Conservation (phyloP, 2,888 invertebrate genomes). For the Nemoura dubitans region DNA sequence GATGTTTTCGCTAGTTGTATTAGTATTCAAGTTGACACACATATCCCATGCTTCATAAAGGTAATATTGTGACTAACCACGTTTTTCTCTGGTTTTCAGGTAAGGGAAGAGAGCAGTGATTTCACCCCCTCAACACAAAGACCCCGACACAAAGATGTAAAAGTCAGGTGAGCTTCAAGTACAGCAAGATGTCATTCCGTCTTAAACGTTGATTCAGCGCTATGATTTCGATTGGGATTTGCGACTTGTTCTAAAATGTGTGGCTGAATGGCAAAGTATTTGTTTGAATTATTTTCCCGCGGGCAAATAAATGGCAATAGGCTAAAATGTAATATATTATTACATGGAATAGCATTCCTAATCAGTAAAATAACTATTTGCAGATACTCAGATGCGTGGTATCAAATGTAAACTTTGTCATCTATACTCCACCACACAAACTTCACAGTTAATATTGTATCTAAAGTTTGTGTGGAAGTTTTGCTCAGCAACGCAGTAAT, state of each 20-base stretch:
- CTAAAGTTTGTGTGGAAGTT: neutral
- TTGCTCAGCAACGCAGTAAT: neutral
- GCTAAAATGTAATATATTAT: neutral
- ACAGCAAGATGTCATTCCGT: no score
- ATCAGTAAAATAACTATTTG: constrained; percentile 12
- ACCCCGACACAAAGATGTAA: no score
- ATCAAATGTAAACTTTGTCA: neutral
- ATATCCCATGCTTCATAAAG: no score
- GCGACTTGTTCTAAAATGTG: neutral
- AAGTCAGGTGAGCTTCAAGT: no score
- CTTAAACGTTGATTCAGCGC: no score
- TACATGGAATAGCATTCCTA: neutral
- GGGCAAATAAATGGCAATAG: neutral
- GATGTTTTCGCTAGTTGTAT: no score
- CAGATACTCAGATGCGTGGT: neutral
- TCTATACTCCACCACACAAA: neutral
- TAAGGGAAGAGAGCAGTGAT: no score
- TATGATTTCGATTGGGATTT: neutral
- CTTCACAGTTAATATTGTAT: neutral
- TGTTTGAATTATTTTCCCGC: neutral
- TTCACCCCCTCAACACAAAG: no score
- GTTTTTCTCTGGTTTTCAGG: no score
- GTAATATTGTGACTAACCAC: no score
- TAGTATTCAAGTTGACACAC: no score
- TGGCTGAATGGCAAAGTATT: neutral